These are phyloP conservation scores for Eptatretus atami DNA, from an alignment of 2,797 vertebrate genomes.

Conservation along the genomic window DNA sequence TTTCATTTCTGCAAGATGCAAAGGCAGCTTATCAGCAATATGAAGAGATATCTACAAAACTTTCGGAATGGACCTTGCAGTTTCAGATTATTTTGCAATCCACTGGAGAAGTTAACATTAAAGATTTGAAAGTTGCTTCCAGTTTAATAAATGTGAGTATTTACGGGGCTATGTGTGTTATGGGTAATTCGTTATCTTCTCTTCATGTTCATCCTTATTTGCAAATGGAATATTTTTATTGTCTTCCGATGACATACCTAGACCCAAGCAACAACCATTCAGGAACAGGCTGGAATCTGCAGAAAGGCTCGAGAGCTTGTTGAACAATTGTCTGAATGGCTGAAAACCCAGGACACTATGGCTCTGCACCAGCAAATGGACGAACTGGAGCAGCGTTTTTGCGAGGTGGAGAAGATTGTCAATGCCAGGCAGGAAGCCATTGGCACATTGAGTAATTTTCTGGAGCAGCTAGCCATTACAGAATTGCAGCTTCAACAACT, in stretches of 20 bases:
- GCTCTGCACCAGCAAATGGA: slow-evolving; percentile 29
- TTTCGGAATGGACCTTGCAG: slow-evolving; percentile 46
- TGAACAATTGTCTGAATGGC: slow-evolving; percentile 20
- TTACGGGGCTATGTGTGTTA: slow-evolving; percentile 7
- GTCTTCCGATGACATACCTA: slow-evolving; percentile 11
- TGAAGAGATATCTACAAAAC: slow-evolving; percentile 28
- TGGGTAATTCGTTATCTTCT: background rate
- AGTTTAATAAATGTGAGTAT: slow-evolving; percentile 32
- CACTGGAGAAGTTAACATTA: slow-evolving; percentile 31
- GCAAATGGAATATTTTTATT: no score
- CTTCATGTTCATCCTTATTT: no score
- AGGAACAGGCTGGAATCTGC: slow-evolving; percentile 18
- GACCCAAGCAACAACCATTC: slow-evolving; percentile 27
- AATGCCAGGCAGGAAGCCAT: slow-evolving; percentile 26
- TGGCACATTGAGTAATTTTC: slow-evolving; percentile 22
- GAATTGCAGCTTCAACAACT: slow-evolving; percentile 18
- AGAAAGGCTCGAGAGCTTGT: slow-evolving; percentile 24
- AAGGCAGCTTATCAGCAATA: slow-evolving; percentile 32
- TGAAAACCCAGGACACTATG: slow-evolving; percentile 25
- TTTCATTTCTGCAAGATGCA: slow-evolving; percentile 25
- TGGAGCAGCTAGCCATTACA: slow-evolving; percentile 17
- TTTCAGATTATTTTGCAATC: slow-evolving; percentile 35
- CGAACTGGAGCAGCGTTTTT: slow-evolving; percentile 41
- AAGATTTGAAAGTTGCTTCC: slow-evolving; percentile 22
- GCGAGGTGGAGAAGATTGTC: slow-evolving; percentile 31